phyloP scores from a whole-genome alignment of 2,113 vertebrate genomes.

The Pao palembangensis region DNA sequence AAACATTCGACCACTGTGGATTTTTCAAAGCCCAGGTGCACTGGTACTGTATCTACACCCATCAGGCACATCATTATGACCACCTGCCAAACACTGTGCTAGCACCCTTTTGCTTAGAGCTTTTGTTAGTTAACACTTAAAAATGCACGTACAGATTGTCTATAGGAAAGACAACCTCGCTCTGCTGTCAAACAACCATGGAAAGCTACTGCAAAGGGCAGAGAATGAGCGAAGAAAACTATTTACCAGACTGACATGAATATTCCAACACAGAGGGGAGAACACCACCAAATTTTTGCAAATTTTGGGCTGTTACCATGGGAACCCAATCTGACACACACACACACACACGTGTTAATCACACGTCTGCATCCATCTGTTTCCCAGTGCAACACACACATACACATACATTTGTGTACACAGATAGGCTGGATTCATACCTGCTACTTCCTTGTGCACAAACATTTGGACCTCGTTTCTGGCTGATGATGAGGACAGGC shows the following conservation, averaged over 20 bases:
- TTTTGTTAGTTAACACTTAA: no score
- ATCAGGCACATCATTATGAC: no score
- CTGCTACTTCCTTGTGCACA: conserved; percentile 21
- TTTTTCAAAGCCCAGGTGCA: no score
- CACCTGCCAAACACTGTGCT: no score
- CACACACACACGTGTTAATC: conserved; percentile 10
- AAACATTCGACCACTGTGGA: no score
- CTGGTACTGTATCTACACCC: no score
- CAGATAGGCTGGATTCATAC: not conserved
- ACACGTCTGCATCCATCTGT: conserved; percentile 55
- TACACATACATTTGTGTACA: conserved; percentile 1
- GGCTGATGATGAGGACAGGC: conserved; percentile 3
- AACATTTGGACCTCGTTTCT: conserved; percentile 25
- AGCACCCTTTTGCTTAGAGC: no score
- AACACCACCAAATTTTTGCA: conserved; percentile 22
- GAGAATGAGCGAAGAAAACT: conserved; percentile 3
- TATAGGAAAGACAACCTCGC: no score
- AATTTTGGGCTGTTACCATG: conserved; percentile 49
- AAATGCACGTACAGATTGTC: no score
- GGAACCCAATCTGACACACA: conserved; percentile 40
- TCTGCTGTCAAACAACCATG: not conserved
- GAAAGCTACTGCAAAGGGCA: not conserved
- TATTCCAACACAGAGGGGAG: conserved; percentile 17
- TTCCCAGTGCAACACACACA: conserved; percentile 42
- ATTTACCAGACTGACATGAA: conserved; percentile 21